Base-by-base conservation (phyloP, 2,888 invertebrate species). In the Stenodera caucasica region DNA sequence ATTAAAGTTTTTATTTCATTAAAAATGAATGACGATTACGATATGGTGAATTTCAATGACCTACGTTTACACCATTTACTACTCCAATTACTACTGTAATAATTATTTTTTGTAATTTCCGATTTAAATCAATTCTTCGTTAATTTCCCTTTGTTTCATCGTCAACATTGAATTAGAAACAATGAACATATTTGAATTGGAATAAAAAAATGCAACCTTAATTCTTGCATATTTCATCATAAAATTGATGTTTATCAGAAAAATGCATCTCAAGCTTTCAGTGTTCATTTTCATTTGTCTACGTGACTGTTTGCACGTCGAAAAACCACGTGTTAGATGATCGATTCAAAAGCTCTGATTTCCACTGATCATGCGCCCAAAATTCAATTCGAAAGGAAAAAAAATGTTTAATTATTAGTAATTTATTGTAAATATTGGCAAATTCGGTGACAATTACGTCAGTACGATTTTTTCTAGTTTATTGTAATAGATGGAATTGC, bases 231-330 rank as follows among this genome's bases (percentile, higher is more conserved):
- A 15, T n/a, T n/a, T n/a, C n/a, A 40, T 40, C 8, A 15, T n/a
- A 11, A 18, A n/a, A 45, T 53, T 14, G 29, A 37, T 30, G 51
- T 61, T 30, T n/a, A 29, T 15, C 51, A 54, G 53, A 55, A 32
- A 57, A 23, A 33, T 52, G 45, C 14, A 21, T 26, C 12, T n/a
- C 37, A 49, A 60, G 58, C 57, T 60, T 53, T 57, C 35, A 45
- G 23, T 59, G 57, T 55, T 54, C 49, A 49, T 30, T 64, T 58
- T 51, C 2, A 21, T 18, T 59, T 66, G 72, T 66, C 65, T 72
- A 72, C 72, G 72, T 72, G 72, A 72, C 70, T 64, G 37, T 32
- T 58, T 55, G 67, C 72, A 72, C 69, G 70, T 64, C 61, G 26
- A n/a, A 58, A 51, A 53, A 57, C 60, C 64, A 67, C 67, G 67